Conservation (phyloP, 2,888 invertebrate genomes). For the Drosophila nigritarsus region DNA sequence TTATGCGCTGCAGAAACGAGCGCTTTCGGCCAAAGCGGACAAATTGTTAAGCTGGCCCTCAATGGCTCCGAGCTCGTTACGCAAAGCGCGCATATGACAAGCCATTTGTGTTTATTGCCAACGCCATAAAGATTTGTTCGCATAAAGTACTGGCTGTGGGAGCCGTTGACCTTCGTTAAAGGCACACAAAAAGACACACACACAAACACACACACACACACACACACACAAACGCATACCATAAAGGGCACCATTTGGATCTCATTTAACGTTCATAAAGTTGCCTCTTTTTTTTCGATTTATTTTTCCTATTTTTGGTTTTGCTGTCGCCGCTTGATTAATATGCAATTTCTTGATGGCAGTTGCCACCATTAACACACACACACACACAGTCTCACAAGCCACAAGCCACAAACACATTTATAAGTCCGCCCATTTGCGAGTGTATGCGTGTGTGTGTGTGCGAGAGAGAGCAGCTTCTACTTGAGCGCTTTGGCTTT, state of each 20-base stretch:
- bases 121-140: slow-evolving; percentile 69
- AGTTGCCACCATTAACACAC: slow-evolving; percentile 66
- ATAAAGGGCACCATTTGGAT: slow-evolving; percentile 55
- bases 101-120: slow-evolving; percentile 79
- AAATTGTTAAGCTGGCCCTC: slow-evolving; percentile 68
- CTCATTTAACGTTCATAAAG: slow-evolving; percentile 73
- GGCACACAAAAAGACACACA: slow-evolving; percentile 22
- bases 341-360: slow-evolving; percentile 77
- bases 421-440: slow-evolving; percentile 37
- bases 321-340: slow-evolving; percentile 65
- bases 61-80: slow-evolving; percentile 62
- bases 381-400: slow-evolving; percentile 33
- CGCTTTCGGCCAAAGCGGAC: slow-evolving; percentile 43
- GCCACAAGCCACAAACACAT: slow-evolving; percentile 53
- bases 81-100: slow-evolving; percentile 74
- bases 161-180: slow-evolving; percentile 66
- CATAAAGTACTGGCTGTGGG: slow-evolving; percentile 39
- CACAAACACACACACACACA: slow-evolving; percentile 2
- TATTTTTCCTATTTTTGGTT: slow-evolving; percentile 33
- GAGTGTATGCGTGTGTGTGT: slow-evolving; percentile 8
- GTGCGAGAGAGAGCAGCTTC: slow-evolving; percentile 21
- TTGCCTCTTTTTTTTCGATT: slow-evolving; percentile 36
- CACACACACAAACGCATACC: slow-evolving; percentile 11
- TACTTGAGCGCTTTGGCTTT: slow-evolving; percentile 63
- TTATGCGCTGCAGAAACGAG: slow-evolving; percentile 44